phyloP scores from a whole-genome alignment of 2,113 vertebrate species.

The Ophthalmolycus amberensis region DNA sequence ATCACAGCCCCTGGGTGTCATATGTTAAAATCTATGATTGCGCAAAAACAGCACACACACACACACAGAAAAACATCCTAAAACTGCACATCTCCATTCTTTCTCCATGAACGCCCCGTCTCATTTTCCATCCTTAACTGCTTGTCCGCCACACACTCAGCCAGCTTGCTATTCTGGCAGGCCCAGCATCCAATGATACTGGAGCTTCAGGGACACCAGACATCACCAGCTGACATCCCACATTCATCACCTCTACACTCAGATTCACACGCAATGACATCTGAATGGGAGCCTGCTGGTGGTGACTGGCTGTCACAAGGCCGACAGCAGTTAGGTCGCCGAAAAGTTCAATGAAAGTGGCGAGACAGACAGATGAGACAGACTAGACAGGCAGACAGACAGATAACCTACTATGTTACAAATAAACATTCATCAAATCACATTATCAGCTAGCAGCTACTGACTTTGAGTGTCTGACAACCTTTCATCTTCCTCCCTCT shows the following conservation, averaged over 20 bases:
- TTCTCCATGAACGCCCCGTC: constrained; percentile 37
- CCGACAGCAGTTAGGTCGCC: constrained; percentile 32
- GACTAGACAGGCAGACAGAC: constrained; percentile 31
- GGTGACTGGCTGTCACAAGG: constrained; percentile 32
- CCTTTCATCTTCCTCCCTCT: constrained; percentile 7
- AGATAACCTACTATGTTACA: constrained; percentile 30
- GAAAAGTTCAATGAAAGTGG: constrained; percentile 32
- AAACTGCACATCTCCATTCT: constrained; percentile 17
- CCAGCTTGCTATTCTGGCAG: constrained; percentile 25
- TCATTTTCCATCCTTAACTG: constrained; percentile 28
- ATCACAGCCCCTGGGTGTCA: constrained; percentile 10
- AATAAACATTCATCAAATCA: constrained; percentile 47
- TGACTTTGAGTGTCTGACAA: constrained; percentile 22
- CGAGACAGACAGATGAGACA: constrained; percentile 19
- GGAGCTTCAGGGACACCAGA: constrained; percentile 57
- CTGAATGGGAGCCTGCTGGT: constrained; percentile 38
- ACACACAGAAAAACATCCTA: constrained; percentile 21
- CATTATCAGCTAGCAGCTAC: constrained; percentile 34
- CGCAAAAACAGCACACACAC: constrained; percentile 7
- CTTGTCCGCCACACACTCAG: constrained; percentile 27
- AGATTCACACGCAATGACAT: constrained; percentile 51
- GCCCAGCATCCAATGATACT: constrained; percentile 19
- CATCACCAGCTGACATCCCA: constrained; percentile 48
- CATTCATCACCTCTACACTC: constrained; percentile 69
- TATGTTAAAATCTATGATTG: constrained; percentile 8